Evolutionary conservation across 2,797 vertebrate genomes (phyloP), one percentile per base, ranked within the genome.

Genomic region (Knipowitschia caucasica): DNA sequence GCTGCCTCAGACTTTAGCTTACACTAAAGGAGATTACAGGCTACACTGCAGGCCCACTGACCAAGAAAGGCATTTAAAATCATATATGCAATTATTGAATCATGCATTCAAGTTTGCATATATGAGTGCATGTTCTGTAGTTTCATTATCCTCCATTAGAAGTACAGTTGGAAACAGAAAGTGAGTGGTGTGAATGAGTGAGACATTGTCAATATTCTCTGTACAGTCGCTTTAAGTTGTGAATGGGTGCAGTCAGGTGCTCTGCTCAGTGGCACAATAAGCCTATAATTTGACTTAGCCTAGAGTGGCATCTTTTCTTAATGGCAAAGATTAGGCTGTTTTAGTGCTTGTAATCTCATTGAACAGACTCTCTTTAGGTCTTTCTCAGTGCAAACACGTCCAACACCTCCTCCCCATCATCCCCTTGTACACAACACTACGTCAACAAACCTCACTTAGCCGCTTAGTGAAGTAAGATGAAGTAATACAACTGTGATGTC

Each of bases 241-340:
- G 47, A 74, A 74, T 59, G 62, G 30, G 39, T 44, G 54, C 39
- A 59, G 50, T 71, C 69, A 78, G 59, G 75, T 78, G 62, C 52
- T 57, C 44, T 18, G 18, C 45, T 18, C 59, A 67, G 38, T 5
- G n/a, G 59, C 62, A 69, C 70, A 67, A 69, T 85, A 81, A 85
- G 80, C 82, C 75, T 67, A 50, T 83, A 80, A 85, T 77, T 70
- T 79, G 84, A 78, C 64, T 76, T 68, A 83, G 71, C 69, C 73
- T 27, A 61, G 21, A 59, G 72, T 43, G 52, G 65, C 78, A 81
- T 83, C 73, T 80, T 85, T 84, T 84, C 73, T 79, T 78, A 82
- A 86, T 86, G 80, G 77, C 79, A 77, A 78, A 77, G 82, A 86
- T 86, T 84, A 86, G 80, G 55, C 63, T 73, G 76, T 86, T 85